Conservation (phyloP, 2,113 vertebrate species). For the Irena cyanogastra region DNA sequence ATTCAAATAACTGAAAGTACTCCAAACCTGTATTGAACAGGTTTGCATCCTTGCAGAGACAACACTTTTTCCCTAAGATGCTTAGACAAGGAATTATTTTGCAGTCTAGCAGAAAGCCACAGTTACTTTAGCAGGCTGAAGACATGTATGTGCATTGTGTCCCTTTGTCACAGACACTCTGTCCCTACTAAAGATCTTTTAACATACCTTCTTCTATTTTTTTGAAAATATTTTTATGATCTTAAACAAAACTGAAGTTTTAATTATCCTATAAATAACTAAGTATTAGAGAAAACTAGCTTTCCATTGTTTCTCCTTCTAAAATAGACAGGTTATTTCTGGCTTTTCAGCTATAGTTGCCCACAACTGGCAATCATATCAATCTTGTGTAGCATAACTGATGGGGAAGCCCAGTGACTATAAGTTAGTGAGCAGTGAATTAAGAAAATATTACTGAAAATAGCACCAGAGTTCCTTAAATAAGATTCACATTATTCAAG, state of each 20-base stretch:
- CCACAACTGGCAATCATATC: not conserved
- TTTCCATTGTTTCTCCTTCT: not conserved
- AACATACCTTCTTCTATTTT: not conserved
- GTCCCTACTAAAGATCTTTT: not conserved
- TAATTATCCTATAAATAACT: not conserved
- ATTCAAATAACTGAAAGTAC: not conserved
- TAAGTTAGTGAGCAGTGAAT: not conserved
- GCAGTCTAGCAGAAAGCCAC: not conserved
- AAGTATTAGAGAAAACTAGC: not conserved
- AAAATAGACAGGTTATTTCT: not conserved
- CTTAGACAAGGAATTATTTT: not conserved
- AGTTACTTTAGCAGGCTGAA: not conserved
- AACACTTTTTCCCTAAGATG: not conserved
- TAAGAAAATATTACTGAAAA: not conserved
- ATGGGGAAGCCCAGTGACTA: not conserved
- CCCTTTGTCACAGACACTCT: not conserved
- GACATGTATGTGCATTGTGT: not conserved
- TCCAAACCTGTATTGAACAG: not conserved
- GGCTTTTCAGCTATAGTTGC: not conserved
- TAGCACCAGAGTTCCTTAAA: not conserved
- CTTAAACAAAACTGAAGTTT: not conserved
- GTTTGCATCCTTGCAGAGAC: not conserved
- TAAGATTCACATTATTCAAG: not conserved
- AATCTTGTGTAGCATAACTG: not conserved
- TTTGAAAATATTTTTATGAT: not conserved